Percentiles rank a stretch among this genome's conserved stretches.
phyloP scores from a whole-genome alignment of 2,888 invertebrate genomes.

The Sericinus montela region DNA sequence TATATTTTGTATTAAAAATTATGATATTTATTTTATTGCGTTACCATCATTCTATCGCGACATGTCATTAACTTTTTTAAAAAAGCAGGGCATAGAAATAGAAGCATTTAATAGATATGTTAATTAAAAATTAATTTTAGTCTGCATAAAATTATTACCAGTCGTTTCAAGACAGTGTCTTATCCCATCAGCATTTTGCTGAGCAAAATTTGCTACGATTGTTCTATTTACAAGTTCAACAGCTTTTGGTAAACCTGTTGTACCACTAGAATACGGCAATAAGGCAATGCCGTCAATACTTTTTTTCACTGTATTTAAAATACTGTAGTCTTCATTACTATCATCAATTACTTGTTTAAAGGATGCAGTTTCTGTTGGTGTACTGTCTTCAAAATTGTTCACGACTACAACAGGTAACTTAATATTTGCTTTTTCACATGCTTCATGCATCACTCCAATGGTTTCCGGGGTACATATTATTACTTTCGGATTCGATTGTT shows the following conservation, averaged over 20 bases:
- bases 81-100: too few relatives aligned
- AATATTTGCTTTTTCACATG: constrained; percentile 59
- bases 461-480: constrained; percentile 78
- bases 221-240: constrained; percentile 82
- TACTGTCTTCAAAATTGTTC: constrained; percentile 23
- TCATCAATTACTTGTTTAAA: constrained; percentile 78
- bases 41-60: too few relatives aligned
- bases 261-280: constrained; percentile 90
- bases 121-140: too few relatives aligned
- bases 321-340: constrained; percentile 64
- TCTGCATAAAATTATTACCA: constrained; percentile 33
- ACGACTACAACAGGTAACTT: constrained; percentile 71
- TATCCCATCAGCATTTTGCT: constrained; percentile 35
- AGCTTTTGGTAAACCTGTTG: constrained; percentile 89
- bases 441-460: constrained; percentile 62
- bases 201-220: constrained; percentile 64
- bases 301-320: constrained; percentile 53
- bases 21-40: too few relatives aligned
- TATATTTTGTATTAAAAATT: too few relatives aligned
- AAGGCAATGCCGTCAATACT: constrained; percentile 78
- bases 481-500: constrained; percentile 78
- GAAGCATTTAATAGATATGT: too few relatives aligned
- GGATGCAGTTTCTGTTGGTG: constrained; percentile 77
- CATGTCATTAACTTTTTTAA: too few relatives aligned
- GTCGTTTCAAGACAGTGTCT: constrained; percentile 48